Percentiles rank a stretch among this genome's conserved stretches.
Evolutionary conservation across 2,888 invertebrate genomes (phyloP).

Genomic region (Piscicola geometra): DNA sequence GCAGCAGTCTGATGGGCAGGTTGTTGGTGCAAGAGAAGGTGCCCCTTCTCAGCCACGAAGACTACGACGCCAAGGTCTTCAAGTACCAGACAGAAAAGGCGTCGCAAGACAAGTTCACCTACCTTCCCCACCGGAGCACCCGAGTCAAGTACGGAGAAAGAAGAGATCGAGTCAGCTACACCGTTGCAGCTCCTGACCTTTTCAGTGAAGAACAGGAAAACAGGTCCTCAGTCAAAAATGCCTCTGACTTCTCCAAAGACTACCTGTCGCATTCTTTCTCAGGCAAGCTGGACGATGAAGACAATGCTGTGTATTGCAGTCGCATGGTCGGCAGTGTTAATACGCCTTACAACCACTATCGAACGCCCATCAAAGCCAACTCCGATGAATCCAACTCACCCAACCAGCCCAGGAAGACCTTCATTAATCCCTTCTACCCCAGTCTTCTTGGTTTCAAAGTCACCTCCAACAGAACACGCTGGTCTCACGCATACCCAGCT

Average conservation of each 20-base stretch:
- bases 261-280: constrained; percentile 28
- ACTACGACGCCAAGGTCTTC: constrained; percentile 57
- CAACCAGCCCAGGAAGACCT: constrained; percentile 43
- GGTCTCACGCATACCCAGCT: constrained; percentile 94
- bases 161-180: constrained; percentile 16
- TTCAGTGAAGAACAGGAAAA: constrained; percentile 1
- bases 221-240: not conserved
- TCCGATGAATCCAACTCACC: not conserved
- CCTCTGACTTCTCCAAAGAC: not conserved
- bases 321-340: constrained; percentile 34
- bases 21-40: constrained; percentile 30
- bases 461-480: constrained; percentile 86
- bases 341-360: constrained; percentile 22
- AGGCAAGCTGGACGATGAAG: constrained; percentile 12
- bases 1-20: too few species aligned
- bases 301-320: constrained; percentile 8
- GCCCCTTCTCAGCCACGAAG: constrained; percentile 62
- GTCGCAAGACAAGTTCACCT: constrained; percentile 24
- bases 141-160: constrained; percentile 26
- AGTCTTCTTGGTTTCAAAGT: constrained; percentile 88
- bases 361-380: not conserved
- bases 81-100: constrained; percentile 19
- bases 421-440: constrained; percentile 94
- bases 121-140: constrained; percentile 15
- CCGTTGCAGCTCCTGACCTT: constrained; percentile 5